Evolutionary conservation across 2,888 invertebrate genomes (phyloP), one percentile per base, ranked within the genome.

Genomic region (Acronicta leporina): DNA sequence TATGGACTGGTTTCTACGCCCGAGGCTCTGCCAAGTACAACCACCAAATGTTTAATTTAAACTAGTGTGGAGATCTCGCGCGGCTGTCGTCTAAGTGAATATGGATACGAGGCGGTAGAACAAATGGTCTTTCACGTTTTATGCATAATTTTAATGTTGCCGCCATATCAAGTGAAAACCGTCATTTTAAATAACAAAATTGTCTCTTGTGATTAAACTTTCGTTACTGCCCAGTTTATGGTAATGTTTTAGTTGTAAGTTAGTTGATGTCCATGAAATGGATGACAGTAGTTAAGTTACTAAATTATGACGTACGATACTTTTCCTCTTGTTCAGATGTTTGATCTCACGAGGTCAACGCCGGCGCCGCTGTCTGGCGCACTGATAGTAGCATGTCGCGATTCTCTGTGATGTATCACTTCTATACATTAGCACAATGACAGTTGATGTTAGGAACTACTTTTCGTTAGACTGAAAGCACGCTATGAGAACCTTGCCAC

Each of bases 211-310:
- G 76, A 75, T 79, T 68, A 54, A 72, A 55, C 73, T 81, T 80
- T 82, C 75, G 80, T 82, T 82, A 79, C 79, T 84, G 79, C 80
- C 83, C 77, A 45, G 2, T 48, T 38, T 65, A 49, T 51, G 46
- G 41, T 74, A 73, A 65, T 69, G 65, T 80, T 77, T 82, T 87
- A 85, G 82, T 78, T 83, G 69, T 86, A 85, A 82, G 78, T 79
- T 66, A 71, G 78, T 75, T 68, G 63, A 63, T 72, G 73, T 90
- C 91, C 91, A 92, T 92, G 38, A 82, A 87, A 92, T 92, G 92
- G 91, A 88, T 84, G 73, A 78, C 79, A 76, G 75, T 86, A 86
- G 80, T 82, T 87, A 80, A 82, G 85, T 87, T 85, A 75, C 75
- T 86, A 85, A 86, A 83, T 87, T 87, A 86, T 86, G 70, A 77